Percentiles rank a stretch among this genome's conserved stretches.
These are phyloP conservation scores for Lepeophtheirus salmonis DNA, from an alignment of 1,140 invertebrate genomes.

Conservation along the genomic window DNA sequence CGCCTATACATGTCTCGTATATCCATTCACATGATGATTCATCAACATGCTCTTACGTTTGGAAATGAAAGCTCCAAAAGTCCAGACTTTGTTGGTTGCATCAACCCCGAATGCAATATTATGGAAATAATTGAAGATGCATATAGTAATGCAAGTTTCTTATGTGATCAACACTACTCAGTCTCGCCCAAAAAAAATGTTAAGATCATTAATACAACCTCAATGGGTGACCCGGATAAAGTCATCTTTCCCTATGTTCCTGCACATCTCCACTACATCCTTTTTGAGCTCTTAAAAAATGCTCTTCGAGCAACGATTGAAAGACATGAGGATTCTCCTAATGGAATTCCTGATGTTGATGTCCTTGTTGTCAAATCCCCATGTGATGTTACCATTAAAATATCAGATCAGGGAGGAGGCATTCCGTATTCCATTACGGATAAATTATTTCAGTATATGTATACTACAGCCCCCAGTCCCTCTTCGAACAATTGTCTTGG, in stretches of 20 bases:
- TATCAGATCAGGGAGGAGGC: constrained; percentile 55
- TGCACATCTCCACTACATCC: constrained; percentile 94
- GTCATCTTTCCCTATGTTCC: constrained; percentile 88
- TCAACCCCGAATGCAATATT: constrained; percentile 61
- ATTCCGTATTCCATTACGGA: constrained; percentile 67
- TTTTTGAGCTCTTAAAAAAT: constrained; percentile 97
- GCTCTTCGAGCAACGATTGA: constrained; percentile 92
- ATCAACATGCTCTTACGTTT: constrained; percentile 65
- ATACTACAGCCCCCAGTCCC: constrained; percentile 74
- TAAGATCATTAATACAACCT: neutral
- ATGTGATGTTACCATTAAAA: constrained; percentile 88
- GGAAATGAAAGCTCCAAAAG: constrained; percentile 34
- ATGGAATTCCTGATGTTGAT: constrained; percentile 56
- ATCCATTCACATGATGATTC: constrained; percentile 93
- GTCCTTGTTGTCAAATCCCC: constrained; percentile 70
- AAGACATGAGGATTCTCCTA: constrained; percentile 42
- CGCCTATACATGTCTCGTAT: constrained; percentile 92
- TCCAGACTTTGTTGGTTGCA: constrained; percentile 74
- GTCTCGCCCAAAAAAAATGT: neutral
- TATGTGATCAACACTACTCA: constrained; percentile 94
- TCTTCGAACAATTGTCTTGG: neutral
- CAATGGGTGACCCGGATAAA: neutral
- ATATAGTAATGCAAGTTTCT: constrained; percentile 85
- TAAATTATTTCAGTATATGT: constrained; percentile 95
- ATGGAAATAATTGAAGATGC: constrained; percentile 53